phyloP scores from a whole-genome alignment of 2,888 invertebrate genomes.

The Gibbula magus region DNA sequence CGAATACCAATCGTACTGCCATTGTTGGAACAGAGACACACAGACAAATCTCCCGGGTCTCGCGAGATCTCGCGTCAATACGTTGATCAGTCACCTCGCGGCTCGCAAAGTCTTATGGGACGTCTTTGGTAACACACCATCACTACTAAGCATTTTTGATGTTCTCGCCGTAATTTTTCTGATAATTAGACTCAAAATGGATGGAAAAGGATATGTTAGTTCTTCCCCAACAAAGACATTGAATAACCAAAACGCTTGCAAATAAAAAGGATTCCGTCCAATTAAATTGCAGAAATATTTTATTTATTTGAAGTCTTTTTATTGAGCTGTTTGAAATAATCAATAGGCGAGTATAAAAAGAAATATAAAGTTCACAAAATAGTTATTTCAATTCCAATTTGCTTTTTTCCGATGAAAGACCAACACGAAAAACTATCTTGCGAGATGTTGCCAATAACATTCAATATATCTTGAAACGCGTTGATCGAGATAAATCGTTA shows the following conservation, averaged over 20 bases:
- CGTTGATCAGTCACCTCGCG: slow-evolving; percentile 21
- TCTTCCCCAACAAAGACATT: not conserved
- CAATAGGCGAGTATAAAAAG: too few relatives aligned
- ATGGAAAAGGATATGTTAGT: not conserved
- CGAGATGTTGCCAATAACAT: too few relatives aligned
- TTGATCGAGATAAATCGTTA: too few relatives aligned
- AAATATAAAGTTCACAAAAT: too few relatives aligned
- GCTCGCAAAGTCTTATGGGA: slow-evolving; percentile 21
- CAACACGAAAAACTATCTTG: too few relatives aligned
- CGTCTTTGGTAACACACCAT: slow-evolving; percentile 6
- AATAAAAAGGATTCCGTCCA: not conserved
- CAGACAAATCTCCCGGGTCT: slow-evolving; percentile 10
- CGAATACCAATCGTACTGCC: slow-evolving; percentile 18
- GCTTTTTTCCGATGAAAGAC: too few relatives aligned
- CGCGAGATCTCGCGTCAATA: slow-evolving; percentile 20
- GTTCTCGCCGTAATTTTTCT: slow-evolving; percentile 16
- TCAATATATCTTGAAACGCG: too few relatives aligned
- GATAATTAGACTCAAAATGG: slow-evolving; percentile 21
- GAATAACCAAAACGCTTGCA: not conserved
- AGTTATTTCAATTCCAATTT: too few relatives aligned
- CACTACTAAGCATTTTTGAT: slow-evolving; percentile 14
- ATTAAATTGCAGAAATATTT: not conserved
- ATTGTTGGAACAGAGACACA: slow-evolving; percentile 10
- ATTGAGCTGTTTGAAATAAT: too few relatives aligned
- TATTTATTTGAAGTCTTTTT: not conserved